These are phyloP conservation scores for Lordiphosa collinella DNA, from an alignment of 1,140 invertebrate genomes.

Conservation along the genomic window DNA sequence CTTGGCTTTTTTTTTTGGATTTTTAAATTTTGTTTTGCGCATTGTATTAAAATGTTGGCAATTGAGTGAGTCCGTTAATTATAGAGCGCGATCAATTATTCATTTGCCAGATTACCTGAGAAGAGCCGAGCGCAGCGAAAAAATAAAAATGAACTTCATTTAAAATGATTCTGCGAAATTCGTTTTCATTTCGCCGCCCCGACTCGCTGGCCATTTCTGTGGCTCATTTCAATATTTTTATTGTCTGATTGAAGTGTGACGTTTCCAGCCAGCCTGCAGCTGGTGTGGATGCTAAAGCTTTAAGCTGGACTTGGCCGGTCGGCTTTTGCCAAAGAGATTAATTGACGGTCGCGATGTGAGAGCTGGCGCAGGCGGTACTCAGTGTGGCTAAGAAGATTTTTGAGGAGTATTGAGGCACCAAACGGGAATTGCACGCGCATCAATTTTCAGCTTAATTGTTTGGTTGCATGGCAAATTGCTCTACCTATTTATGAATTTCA, in stretches of 20 bases:
- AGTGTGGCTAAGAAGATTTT: too few species aligned
- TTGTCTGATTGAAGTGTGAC: conserved; percentile 75
- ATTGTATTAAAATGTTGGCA: conserved; percentile 51
- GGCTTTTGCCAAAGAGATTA: conserved; percentile 69
- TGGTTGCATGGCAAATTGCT: conserved; percentile 42
- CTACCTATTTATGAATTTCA: conserved; percentile 24
- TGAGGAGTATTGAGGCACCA: not conserved
- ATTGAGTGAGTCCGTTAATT: conserved; percentile 75
- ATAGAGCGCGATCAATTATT: conserved; percentile 72
- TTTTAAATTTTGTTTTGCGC: conserved; percentile 27
- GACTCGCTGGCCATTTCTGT: too few species aligned
- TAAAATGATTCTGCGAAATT: conserved; percentile 75
- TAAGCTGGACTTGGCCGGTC: conserved; percentile 15
- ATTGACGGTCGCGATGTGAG: conserved; percentile 43
- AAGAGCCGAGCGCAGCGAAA: conserved; percentile 14
- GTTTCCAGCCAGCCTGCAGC: conserved; percentile 29
- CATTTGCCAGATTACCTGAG: conserved; percentile 72
- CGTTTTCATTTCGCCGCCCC: conserved; percentile 45
- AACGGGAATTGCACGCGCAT: conserved; percentile 47
- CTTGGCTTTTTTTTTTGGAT: conserved; percentile 4
- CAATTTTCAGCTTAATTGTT: conserved; percentile 61
- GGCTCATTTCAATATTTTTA: conserved; percentile 73
- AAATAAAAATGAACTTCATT: conserved; percentile 59
- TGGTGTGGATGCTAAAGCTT: not conserved
- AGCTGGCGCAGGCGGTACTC: conserved; percentile 10